phyloP scores from a whole-genome alignment of 2,888 invertebrate genomes.

The Caenorhabditis uteleia region DNA sequence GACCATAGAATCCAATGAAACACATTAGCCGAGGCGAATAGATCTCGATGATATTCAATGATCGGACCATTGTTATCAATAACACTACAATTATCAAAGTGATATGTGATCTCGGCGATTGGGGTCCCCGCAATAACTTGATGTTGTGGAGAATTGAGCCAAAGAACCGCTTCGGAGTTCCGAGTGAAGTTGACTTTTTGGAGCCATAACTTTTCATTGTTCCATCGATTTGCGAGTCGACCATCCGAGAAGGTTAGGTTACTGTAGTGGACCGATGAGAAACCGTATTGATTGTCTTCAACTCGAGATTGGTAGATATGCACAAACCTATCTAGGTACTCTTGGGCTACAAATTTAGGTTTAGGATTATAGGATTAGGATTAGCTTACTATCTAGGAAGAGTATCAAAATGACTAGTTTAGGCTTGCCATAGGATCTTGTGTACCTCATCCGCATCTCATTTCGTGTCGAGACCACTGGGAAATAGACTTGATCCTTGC shows the following conservation, averaged over 20 bases:
- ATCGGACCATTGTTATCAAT: conserved; percentile 84
- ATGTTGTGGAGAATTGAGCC: conserved; percentile 68
- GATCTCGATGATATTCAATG: conserved; percentile 78
- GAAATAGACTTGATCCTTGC: conserved; percentile 74
- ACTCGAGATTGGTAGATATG: conserved; percentile 65
- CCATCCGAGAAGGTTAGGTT: conserved; percentile 65
- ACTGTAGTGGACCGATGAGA: conserved; percentile 80
- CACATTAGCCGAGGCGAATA: conserved; percentile 92
- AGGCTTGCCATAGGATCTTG: conserved; percentile 63
- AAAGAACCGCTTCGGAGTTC: conserved; percentile 67
- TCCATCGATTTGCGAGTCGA: conserved; percentile 63
- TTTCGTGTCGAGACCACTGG: conserved; percentile 81
- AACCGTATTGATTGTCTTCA: conserved; percentile 78
- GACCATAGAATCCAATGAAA: conserved; percentile 83
- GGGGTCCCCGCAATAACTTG: conserved; percentile 71
- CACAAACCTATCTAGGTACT: conserved; percentile 67
- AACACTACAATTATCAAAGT: conserved; percentile 84
- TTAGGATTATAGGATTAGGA: neutral
- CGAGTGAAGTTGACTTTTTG: conserved; percentile 65
- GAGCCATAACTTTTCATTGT: conserved; percentile 66
- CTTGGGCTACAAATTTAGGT: conserved; percentile 56
- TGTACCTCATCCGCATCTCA: conserved; percentile 69
- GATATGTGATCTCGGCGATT: conserved; percentile 84
- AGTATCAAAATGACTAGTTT: conserved; percentile 64
- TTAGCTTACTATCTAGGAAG: conserved; percentile 60